Evolutionary conservation across 1,140 invertebrate genomes (phyloP), one percentile per base, ranked within the genome.

Genomic region (Cardiocondyla obscurior): DNA sequence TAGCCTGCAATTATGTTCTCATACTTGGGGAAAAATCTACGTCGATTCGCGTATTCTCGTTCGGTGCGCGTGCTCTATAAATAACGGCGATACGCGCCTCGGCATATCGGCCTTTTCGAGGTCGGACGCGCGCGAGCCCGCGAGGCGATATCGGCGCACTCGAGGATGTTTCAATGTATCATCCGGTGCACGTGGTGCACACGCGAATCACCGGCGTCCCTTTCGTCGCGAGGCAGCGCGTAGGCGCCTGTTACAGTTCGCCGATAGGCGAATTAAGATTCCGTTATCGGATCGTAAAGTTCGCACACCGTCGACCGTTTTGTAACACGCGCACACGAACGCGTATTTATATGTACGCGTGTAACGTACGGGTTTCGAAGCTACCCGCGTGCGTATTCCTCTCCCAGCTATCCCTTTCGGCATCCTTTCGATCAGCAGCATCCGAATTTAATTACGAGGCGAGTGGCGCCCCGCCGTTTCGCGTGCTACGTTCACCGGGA

Each of bases 1-100:
- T 49, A 69, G 12, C 46, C 74, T 55, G 7, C 74, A 79, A 79
- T 79, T 79, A 79, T 79, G 46, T 79, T 79, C 36, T 79, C 74
- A 53, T 69, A 39, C 22, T 25, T n/a, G 62, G 3, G 7, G 57
- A 67, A 77, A 69, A 79, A 79, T 79, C 46, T 42, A 14, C 19
- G 30, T 30, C 53, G 70, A 73, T 30, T 55, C 70, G 36, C 53
- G 33, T 67, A 51, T 39, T 39, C 74, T 42, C 46, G 12, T 28
- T 22, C 72, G 30, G 28, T 14, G 39, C 46, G 55, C 28, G 36
- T 39, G 57, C 42, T 67, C 12, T 79, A 79, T 79, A 79, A 79
- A 79, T 79, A 79, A 79, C 22, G 22, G 62, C 46, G 62, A 65
- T 42, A 39, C 46, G 28, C 62, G 46, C 72, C 42, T 65, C 46